A percentile compares a stretch with the other conserved stretches of the same genome.
These are phyloP conservation scores for Ptychodera flava DNA, from an alignment of 35 echinoderm and acorn worm species.

Conservation along the genomic window DNA sequence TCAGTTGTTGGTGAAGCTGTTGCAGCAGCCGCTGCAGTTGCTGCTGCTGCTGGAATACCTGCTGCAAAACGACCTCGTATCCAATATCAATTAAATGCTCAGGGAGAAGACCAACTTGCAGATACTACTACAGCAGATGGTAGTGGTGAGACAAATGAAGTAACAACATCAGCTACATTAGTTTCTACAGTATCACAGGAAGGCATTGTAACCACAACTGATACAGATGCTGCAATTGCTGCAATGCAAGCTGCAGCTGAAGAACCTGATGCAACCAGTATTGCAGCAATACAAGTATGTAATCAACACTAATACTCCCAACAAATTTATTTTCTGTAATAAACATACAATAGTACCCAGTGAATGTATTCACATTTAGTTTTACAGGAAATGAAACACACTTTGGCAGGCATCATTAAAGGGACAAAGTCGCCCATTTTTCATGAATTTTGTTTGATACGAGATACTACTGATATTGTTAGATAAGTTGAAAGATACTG, in stretches of 20 bases:
- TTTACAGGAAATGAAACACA: too few relatives aligned
- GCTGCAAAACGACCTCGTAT: not conserved
- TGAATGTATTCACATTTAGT: too few relatives aligned
- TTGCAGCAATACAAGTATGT: not conserved
- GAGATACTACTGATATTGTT: too few relatives aligned
- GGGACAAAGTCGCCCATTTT: too few relatives aligned
- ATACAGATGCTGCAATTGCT: conserved; percentile 63
- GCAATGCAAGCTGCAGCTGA: conserved; percentile 72
- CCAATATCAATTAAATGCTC: not conserved
- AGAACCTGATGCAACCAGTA: conserved; percentile 8
- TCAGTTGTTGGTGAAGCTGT: not conserved
- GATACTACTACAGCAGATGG: conserved; percentile 17
- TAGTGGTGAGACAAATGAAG: conserved; percentile 7
- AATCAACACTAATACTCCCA: too few relatives aligned
- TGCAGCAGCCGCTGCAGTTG: not conserved
- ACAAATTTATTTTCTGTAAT: too few relatives aligned
- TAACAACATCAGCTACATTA: conserved; percentile 2
- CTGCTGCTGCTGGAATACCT: not conserved
- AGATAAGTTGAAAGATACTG: too few relatives aligned
- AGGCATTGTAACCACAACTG: conserved; percentile 39
- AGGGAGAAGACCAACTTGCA: not conserved
- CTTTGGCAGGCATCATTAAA: too few relatives aligned
- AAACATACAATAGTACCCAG: too few relatives aligned
- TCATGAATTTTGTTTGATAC: too few relatives aligned
- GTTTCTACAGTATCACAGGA: not conserved